Base-by-base conservation (phyloP, 2,113 vertebrate genomes). In the Hipposideros armiger region DNA sequence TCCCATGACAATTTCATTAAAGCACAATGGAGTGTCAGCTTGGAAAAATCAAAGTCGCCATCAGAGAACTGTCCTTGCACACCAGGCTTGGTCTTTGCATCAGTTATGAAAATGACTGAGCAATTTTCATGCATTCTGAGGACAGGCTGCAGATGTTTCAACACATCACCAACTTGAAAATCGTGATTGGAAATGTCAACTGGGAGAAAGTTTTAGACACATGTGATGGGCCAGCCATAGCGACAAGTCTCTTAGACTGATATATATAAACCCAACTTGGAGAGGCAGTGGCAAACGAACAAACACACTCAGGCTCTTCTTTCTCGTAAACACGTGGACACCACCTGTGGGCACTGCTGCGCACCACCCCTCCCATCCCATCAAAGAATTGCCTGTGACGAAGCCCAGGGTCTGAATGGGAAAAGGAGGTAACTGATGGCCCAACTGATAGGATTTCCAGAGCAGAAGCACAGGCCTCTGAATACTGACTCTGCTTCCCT, bases 121-220 rank as follows among this genome's bases (percentile, higher is more conserved):
- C 4, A 80, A 91, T 93, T 95, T 93, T 90, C 92, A 96, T 90
- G 78, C 83, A 90, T 95, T 97, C 69, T 93, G 60, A 96, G 64
- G 87, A 95, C 47, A 95, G 96, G 96, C 36, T 95, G 47, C 76
- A 96, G 91, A 92, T 52, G 60, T 97, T 96, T 95, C 90, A 96
- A 81, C 91, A 22, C 24, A 86, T 87, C 74, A 74, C 1, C 0
- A 2, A 45, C 60, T 96, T 97, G 96, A 96, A 96, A 96, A 30
- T 0, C 32, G 95, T 0, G 1, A 74, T 14, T 95, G 95, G 87
- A 94, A 97, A 96, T 4, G 64, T 73, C 50, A 85, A 24, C 74
- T 69, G 77, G 54, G 40, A 83, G 56, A 87, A 90, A 82, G 45
- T 56, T 69, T 94, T 56, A 81, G 81, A 69, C 1, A 15, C n/a